Conservation (phyloP, 1,140 invertebrate species). For the Sitobion miscanthi region DNA sequence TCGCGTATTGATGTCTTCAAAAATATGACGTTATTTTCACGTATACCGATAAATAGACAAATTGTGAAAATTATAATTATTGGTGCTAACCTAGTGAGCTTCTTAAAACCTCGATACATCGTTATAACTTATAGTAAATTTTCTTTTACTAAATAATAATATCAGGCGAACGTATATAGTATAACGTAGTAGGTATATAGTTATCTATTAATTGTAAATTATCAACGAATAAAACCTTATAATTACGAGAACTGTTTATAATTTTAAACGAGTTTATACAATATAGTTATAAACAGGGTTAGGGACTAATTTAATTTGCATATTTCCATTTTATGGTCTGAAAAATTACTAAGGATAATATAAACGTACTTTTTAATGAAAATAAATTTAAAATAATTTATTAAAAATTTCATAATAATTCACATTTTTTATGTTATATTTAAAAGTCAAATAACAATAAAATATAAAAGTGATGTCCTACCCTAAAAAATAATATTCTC, state of each 20-base stretch:
- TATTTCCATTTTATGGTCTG: neutral
- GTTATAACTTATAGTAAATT: neutral
- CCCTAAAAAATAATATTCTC: no score
- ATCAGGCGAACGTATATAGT: neutral
- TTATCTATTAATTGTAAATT: neutral
- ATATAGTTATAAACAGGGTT: neutral
- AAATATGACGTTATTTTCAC: neutral
- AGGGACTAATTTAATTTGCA: neutral
- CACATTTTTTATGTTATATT: no score
- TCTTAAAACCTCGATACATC: no score
- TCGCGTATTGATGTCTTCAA: neutral
- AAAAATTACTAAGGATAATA: neutral
- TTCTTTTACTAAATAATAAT: no score
- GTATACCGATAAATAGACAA: neutral
- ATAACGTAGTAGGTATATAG: neutral
- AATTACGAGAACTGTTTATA: neutral
- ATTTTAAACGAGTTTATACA: neutral
- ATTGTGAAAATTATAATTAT: neutral
- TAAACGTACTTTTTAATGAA: neutral
- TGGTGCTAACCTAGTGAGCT: neutral
- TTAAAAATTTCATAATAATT: neutral
- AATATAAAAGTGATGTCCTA: no score
- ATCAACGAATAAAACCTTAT: neutral
- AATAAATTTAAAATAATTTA: neutral
- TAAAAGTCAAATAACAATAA: no score